These are phyloP conservation scores for Pardosa pseudoannulata DNA, from an alignment of 2,888 invertebrate species.

Conservation along the genomic window DNA sequence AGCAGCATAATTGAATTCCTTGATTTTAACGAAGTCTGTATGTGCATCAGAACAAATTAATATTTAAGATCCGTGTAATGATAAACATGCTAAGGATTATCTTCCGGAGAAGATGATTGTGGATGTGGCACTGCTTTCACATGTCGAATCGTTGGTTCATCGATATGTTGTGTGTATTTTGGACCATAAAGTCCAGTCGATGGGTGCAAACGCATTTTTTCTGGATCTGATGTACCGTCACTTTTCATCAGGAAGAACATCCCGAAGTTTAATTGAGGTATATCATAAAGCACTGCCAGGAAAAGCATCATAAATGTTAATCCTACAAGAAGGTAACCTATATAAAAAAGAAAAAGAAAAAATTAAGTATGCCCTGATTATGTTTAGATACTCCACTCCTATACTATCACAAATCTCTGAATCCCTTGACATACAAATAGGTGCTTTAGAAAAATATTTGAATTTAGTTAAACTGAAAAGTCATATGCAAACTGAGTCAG, in stretches of 20 bases:
- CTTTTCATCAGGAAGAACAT: constrained; percentile 84
- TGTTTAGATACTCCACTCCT: too few relatives aligned
- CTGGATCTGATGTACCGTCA: constrained; percentile 77
- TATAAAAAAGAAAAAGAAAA: constrained; percentile 20
- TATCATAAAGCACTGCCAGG: constrained; percentile 90
- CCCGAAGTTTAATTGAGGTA: constrained; percentile 90
- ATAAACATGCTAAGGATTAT: constrained; percentile 56
- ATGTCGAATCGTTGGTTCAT: constrained; percentile 72
- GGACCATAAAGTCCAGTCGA: constrained; percentile 68
- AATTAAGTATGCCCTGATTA: too few relatives aligned
- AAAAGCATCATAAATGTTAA: constrained; percentile 90
- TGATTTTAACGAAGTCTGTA: background rate
- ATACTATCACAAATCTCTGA: too few relatives aligned
- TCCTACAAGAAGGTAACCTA: constrained; percentile 88
- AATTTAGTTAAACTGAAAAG: too few relatives aligned
- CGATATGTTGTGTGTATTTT: constrained; percentile 72
- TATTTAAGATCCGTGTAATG: background rate
- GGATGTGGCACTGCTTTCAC: constrained; percentile 72
- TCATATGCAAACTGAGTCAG: too few relatives aligned
- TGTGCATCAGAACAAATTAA: background rate
- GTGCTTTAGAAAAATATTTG: too few relatives aligned
- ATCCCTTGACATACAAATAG: too few relatives aligned
- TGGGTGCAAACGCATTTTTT: constrained; percentile 71
- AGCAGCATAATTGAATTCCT: background rate
- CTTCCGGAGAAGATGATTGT: constrained; percentile 72